Percentiles rank a stretch among this genome's conserved stretches.
Evolutionary conservation across 2,113 vertebrate species (phyloP).

Genomic region (Mionectes macconnelli): DNA sequence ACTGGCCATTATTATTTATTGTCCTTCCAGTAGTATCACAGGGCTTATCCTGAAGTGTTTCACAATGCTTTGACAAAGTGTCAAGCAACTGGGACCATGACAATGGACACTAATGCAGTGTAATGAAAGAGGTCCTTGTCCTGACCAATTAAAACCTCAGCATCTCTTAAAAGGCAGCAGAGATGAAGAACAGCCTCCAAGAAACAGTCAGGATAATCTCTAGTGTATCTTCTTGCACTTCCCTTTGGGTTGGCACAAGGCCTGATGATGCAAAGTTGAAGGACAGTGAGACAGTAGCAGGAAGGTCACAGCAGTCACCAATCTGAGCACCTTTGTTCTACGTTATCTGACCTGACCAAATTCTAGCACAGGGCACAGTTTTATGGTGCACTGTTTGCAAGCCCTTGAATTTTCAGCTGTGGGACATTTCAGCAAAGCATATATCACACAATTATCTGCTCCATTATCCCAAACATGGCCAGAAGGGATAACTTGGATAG

Average conservation of each 20-base stretch:
- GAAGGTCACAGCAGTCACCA: not conserved
- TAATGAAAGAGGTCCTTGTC: not conserved
- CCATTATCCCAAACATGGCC: not conserved
- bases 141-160: not conserved
- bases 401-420: not conserved
- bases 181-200: not conserved
- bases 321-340: rapidly evolving
- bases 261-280: not conserved
- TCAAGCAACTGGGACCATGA: not conserved
- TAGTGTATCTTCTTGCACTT: rapidly evolving
- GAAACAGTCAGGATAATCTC: not conserved
- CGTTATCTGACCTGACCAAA: not conserved
- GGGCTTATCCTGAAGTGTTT: not conserved
- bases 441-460: not conserved
- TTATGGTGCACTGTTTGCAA: not conserved
- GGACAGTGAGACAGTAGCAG: not conserved
- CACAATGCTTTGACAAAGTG: not conserved
- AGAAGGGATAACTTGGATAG: not conserved
- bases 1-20: too few species aligned
- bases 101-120: not conserved
- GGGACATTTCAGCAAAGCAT: not conserved
- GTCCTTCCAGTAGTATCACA: not conserved
- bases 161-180: not conserved
- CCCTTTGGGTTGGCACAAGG: not conserved
- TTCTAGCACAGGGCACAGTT: not conserved